Base-by-base conservation (phyloP, 2,888 invertebrate species). In the Pristionchus fissidentatus region DNA sequence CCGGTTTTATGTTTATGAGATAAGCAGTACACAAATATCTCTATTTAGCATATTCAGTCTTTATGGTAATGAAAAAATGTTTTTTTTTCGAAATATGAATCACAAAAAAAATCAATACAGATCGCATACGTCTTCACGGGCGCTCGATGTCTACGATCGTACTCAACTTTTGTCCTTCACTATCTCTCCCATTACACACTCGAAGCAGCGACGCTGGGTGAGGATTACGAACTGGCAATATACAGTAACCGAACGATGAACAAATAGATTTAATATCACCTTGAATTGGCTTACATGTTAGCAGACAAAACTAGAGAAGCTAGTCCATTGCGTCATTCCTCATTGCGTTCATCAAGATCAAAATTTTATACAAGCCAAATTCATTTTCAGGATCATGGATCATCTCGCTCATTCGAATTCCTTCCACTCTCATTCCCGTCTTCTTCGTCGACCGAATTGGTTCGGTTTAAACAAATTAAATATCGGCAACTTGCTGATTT, bases 341-440 rank as follows among this genome's bases (percentile, higher is more conserved):
- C 32, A 19, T 15, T 32, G 8, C 32, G 10, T n/a, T n/a, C n/a
- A n/a, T 29, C 57, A n/a, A 26, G 57, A 57, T 3, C 52, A 15
- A 62, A 22, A 29, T 35, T 46, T 26, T 1, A 29, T 22, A 7
- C 32, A 5, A 7, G 8, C 26, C 46, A n/a, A 8, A n/a, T 43
- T 41, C 19, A 8, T 38, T 41, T 57, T 55, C 26, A 83, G 84
- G 84, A 55, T 84, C 84, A 19, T 84, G 75, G 38, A 57, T 66
- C 60, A 83, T 84, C 62, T 77, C 83, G 8, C 86, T 88, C 26
- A 38, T 87, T 19, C 86, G 88, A 62, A 81, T 88, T 10, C 88
- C 87, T 4, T 84, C 87, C 79, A 88, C 88, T 8, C 82, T 88
- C 43, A 85, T 88, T 15, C 87, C 87, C 19, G 87, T 88, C 0